Base-by-base conservation (phyloP, 2,113 vertebrate genomes). In the Oxygymnocypris stewartii region DNA sequence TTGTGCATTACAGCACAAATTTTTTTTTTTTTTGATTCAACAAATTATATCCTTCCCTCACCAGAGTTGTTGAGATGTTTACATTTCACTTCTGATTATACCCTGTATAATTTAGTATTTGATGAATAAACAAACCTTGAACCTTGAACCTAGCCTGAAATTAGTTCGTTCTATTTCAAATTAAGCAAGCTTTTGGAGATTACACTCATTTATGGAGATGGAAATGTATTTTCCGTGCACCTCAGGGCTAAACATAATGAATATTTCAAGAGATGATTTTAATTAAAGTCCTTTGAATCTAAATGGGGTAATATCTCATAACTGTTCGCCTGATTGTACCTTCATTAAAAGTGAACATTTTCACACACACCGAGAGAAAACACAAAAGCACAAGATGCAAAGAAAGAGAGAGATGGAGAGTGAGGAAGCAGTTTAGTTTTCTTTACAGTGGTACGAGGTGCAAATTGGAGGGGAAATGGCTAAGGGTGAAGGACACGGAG, bases 201-300 rank as follows among this genome's bases (percentile, higher is more conserved):
- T 92, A 95, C 93, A 94, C 93, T 94, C 95, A 94, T 95, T 84
- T 87, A 49, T 84, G 65, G 63, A 4, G 10, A 5, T 3, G 73
- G 71, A 93, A 94, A 95, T 94, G 90, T 92, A 92, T 67, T 95
- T 94, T 95, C 93, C 93, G 92, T 88, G 71, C 94, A 93, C 95
- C 95, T 95, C 92, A 90, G 92, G 69, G 91, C 93, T 94, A 95
- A 94, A 94, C 92, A 92, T 95, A 95, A 96, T 97, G 94, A 96
- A 96, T 96, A 96, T 96, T 97, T 96, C 94, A 96, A 94, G 95
- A 96, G 94, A 95, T 95, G 96, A 95, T 96, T 97, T 96, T 95
- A 96, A 96, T 97, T 95, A 96, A 96, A 96, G 95, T 95, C 92
- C 94, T 96, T 94, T 94, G 93, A 95, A 95, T 96, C 94, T 95